phyloP scores from a whole-genome alignment of 2,113 vertebrate species.

The Lophotis ruficrista region DNA sequence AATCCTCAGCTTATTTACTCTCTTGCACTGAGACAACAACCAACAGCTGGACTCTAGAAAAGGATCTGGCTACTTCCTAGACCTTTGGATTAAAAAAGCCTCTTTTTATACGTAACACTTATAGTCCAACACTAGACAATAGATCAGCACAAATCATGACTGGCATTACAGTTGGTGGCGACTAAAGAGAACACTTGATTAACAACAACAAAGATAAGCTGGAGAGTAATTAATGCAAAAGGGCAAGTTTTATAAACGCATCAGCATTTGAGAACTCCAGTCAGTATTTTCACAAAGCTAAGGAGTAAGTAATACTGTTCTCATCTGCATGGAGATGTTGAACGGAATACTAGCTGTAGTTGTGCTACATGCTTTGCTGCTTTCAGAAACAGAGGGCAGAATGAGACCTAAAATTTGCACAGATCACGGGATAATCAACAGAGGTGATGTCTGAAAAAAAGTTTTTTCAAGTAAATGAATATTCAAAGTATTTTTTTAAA shows the following conservation, averaged over 20 bases:
- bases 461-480: background rate
- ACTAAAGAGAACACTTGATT: background rate
- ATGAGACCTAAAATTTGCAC: background rate
- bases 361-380: background rate
- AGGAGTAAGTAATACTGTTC: background rate
- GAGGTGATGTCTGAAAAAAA: background rate
- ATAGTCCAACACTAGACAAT: background rate
- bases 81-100: background rate
- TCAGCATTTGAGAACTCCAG: background rate
- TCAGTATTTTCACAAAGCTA: background rate
- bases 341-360: background rate
- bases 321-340: background rate
- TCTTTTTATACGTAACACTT: background rate
- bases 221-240: background rate
- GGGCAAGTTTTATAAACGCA: background rate
- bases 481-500: background rate
- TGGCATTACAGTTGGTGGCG: background rate
- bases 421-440: accelerated
- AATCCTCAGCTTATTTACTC: background rate
- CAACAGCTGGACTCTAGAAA: background rate
- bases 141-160: background rate
- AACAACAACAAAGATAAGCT: background rate
- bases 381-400: background rate
- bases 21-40: background rate
- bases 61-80: background rate